phyloP scores from a whole-genome alignment of 2,113 vertebrate species.

The Sterna hirundo region DNA sequence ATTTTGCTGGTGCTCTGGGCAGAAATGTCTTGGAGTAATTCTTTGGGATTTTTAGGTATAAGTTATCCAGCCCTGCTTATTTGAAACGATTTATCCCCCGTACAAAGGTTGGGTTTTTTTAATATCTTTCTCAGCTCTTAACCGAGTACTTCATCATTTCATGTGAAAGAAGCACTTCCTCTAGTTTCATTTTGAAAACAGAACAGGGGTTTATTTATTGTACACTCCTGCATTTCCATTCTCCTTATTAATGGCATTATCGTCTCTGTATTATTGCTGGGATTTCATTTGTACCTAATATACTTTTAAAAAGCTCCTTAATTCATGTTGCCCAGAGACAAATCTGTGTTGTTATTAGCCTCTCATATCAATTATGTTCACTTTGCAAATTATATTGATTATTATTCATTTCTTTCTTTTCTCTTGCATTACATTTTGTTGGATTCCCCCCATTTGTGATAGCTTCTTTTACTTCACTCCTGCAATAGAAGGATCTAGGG shows the following conservation, averaged over 20 bases:
- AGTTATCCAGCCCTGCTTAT: not conserved
- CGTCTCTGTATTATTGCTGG: not conserved
- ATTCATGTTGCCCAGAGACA: conserved; percentile 1
- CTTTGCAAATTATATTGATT: not conserved
- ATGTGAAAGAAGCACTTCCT: not conserved
- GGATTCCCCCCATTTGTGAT: not conserved
- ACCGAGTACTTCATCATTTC: not conserved
- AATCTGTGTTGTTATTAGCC: not conserved
- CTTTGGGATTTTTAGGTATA: not conserved
- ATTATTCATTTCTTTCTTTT: not conserved
- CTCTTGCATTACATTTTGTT: not conserved
- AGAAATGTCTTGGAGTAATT: not conserved
- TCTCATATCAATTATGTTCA: conserved; percentile 1
- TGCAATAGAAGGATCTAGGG: not conserved
- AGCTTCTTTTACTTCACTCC: not conserved
- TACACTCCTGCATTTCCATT: not conserved
- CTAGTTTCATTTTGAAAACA: not conserved
- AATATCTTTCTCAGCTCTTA: not conserved
- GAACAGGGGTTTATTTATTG: conserved; percentile 13
- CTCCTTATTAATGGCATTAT: conserved; percentile 21
- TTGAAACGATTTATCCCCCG: not conserved
- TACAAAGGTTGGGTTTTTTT: rapidly evolving
- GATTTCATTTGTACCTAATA: conserved; percentile 16
- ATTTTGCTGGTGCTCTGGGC: not conserved
- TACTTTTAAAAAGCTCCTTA: not conserved